Conservation (phyloP, 2,888 invertebrate genomes). For the Odontothrips loti region DNA sequence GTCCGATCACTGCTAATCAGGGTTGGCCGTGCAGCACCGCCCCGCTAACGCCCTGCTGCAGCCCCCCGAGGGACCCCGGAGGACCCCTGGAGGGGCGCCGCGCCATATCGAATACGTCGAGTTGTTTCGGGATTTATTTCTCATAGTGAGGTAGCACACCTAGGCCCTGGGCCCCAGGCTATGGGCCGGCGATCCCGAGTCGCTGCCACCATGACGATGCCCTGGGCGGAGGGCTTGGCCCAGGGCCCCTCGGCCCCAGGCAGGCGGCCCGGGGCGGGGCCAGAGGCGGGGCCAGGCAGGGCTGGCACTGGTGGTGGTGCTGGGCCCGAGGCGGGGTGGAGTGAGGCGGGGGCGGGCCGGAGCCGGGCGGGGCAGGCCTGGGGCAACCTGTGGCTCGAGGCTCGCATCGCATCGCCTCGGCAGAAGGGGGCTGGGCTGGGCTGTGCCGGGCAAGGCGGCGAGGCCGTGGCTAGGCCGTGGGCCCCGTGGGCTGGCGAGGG, state of each 20-base stretch:
- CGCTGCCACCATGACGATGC: background rate
- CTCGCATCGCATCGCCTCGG: conserved; percentile 36
- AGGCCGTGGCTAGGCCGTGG: conserved; percentile 8
- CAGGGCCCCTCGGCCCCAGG: background rate
- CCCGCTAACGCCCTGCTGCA: no score
- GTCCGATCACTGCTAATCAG: no score
- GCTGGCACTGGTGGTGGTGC: background rate
- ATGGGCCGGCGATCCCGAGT: no score
- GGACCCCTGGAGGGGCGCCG: no score
- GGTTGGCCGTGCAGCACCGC: no score
- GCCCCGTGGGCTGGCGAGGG: background rate
- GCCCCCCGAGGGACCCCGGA: no score
- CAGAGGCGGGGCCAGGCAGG: background rate
- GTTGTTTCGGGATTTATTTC: no score
- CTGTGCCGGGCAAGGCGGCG: conserved; percentile 30
- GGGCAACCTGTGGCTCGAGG: conserved; percentile 11
- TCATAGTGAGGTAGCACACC: no score
- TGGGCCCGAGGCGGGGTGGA: background rate
- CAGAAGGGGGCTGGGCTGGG: background rate
- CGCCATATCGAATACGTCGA: no score
- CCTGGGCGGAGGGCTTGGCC: no score
- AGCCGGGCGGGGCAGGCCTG: background rate
- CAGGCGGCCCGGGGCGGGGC: background rate
- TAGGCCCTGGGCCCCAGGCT: no score
- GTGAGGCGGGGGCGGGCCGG: background rate